A percentile compares a stretch with the other conserved stretches of the same genome.
These are phyloP conservation scores for Borostomias antarcticus DNA, from an alignment of 2,797 vertebrate genomes.

Conservation along the genomic window DNA sequence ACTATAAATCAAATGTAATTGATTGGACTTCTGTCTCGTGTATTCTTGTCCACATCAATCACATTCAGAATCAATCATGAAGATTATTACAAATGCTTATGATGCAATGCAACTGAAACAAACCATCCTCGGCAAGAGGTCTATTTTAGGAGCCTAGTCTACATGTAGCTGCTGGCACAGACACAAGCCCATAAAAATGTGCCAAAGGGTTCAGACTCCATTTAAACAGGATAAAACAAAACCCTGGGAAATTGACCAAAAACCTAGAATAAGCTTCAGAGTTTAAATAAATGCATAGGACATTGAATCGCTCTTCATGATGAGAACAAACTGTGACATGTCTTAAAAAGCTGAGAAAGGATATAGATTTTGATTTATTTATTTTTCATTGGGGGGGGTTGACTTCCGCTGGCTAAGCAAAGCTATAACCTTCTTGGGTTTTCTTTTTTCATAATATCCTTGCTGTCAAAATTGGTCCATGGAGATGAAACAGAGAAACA, in stretches of 20 bases:
- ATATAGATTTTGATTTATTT: constrained; percentile 6
- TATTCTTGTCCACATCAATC: constrained; percentile 70
- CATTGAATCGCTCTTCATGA: constrained; percentile 3
- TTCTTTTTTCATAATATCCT: neutral
- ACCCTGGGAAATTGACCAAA: neutral
- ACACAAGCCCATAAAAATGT: constrained; percentile 6
- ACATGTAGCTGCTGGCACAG: constrained; percentile 7
- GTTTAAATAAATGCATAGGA: constrained; percentile 7
- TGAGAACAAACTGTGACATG: constrained; percentile 5
- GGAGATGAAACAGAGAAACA: constrained; percentile 9
- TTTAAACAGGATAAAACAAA: constrained; percentile 24
- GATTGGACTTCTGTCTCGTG: constrained; percentile 65
- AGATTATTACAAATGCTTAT: constrained; percentile 59
- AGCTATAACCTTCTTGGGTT: too few relatives aligned
- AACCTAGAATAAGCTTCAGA: constrained; percentile 12
- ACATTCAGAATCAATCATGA: constrained; percentile 71
- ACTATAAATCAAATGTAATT: constrained; percentile 75
- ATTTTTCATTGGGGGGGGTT: constrained; percentile 8
- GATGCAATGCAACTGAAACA: constrained; percentile 48
- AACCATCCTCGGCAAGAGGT: constrained; percentile 25
- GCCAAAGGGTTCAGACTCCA: constrained; percentile 34
- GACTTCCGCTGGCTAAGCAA: neutral
- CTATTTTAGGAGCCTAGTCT: constrained; percentile 7
- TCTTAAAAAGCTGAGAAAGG: constrained; percentile 6
- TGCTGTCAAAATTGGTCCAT: constrained; percentile 7